Conservation (phyloP, 2,113 vertebrate species). For the Campylomormyrus tamandua region DNA sequence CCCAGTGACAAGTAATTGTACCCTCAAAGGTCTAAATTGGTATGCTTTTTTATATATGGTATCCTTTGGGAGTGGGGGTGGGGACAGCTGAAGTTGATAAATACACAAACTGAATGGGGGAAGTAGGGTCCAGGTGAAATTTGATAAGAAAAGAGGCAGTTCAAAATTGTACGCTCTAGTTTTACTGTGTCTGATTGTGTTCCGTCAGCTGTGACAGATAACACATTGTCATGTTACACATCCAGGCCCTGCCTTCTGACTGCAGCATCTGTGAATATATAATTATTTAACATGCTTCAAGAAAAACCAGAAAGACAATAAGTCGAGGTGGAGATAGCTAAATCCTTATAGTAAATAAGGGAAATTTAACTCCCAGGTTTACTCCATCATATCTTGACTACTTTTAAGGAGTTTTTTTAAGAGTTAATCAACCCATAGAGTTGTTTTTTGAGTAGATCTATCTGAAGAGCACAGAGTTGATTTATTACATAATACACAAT, state of each 20-base stretch:
- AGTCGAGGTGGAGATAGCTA: background rate
- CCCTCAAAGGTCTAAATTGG: background rate
- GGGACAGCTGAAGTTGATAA: background rate
- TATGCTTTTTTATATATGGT: background rate
- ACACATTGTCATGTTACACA: background rate
- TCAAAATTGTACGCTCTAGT: background rate
- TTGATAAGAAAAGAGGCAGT: background rate
- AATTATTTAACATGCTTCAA: background rate
- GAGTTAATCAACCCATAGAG: background rate
- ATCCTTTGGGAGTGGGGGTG: background rate
- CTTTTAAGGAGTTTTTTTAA: background rate
- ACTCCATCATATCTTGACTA: background rate
- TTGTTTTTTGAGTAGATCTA: background rate
- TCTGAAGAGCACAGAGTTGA: background rate
- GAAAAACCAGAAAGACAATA: background rate
- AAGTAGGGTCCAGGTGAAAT: background rate
- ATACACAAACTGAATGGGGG: background rate
- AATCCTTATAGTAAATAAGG: background rate
- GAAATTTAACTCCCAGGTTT: background rate
- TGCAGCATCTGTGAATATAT: conserved; percentile 10
- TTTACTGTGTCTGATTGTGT: conserved; percentile 1
- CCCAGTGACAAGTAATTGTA: background rate
- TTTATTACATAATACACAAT: background rate
- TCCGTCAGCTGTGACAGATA: background rate
- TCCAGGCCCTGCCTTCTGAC: background rate